Base-by-base conservation (phyloP, 2,113 vertebrate genomes). In the Phrynosoma blainvillii region DNA sequence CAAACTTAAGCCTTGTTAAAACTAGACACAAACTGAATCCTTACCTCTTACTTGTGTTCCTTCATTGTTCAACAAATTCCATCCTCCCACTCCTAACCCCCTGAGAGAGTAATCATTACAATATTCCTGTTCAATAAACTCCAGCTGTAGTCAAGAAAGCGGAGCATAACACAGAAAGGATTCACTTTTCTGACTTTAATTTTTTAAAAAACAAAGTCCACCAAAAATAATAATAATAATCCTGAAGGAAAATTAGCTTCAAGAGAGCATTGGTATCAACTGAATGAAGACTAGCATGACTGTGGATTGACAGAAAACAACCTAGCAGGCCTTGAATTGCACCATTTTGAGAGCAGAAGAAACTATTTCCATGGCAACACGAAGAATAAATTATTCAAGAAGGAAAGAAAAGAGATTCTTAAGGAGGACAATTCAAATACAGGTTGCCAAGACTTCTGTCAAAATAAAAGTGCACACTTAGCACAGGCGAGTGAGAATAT, bases 341-440 rank as follows among this genome's bases (percentile, higher is more conserved):
- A 2, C 85, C 84, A 80, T 23, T 79, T 82, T 12, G 86, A 87
- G 92, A 90, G 85, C 92, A 85, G 87, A 92, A 82, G 78, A 93
- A 91, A 92, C 92, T 0, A 91, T 94, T 94, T 92, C 95, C 93
- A 94, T 95, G 92, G 95, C 89, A 94, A 95, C 93, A 56, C 25
- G n/a, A 27, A 88, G 87, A 89, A 92, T 92, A 92, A 91, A 91
- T 93, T 90, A 84, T 92, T 92, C 89, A 0, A 0, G 83, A 81
- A 87, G 82, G 87, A 85, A 85, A 92, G 75, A 70, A 68, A n/a
- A 20, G 56, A 40, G 36, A 12, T 79, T 62, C 74, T 56, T 84
- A 91, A 92, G 68, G 85, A 84, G 32, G 71, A 84, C 86, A 87
- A 93, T 80, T 93, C 92, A 91, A 91, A 85, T 62, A 21, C 91